Evolutionary conservation across 2,113 vertebrate species (phyloP).

Genomic region (Nibea albiflora): DNA sequence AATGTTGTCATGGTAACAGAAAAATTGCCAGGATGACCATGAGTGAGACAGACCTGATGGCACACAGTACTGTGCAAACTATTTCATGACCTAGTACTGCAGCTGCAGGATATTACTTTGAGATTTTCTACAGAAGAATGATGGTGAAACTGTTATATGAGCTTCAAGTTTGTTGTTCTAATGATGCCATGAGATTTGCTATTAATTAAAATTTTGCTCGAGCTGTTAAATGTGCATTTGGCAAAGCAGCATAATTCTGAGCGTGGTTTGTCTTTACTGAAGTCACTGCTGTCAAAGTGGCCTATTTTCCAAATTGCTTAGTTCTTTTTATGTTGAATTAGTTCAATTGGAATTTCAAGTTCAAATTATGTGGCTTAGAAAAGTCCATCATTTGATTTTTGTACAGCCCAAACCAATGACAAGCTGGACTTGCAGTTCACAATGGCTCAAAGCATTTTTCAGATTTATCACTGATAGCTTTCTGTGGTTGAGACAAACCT

Average conservation of each 20-base stretch:
- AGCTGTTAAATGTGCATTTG: constrained; percentile 32
- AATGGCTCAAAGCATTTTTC: constrained; percentile 10
- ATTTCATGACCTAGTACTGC: constrained; percentile 56
- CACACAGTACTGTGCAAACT: constrained; percentile 42
- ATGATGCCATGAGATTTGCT: constrained; percentile 12
- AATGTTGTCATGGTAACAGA: constrained; percentile 74
- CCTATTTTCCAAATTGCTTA: constrained; percentile 10
- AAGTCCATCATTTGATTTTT: constrained; percentile 13
- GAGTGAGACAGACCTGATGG: constrained; percentile 62
- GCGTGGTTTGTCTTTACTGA: constrained; percentile 17
- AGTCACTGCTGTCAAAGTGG: constrained; percentile 38
- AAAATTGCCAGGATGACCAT: constrained; percentile 71
- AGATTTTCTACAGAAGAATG: constrained; percentile 37
- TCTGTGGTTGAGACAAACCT: constrained; percentile 17
- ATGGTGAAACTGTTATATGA: neutral
- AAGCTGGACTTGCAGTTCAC: constrained; percentile 1
- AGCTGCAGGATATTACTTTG: constrained; percentile 58
- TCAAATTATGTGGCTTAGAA: neutral
- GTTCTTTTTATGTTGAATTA: constrained; percentile 33
- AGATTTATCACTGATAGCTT: constrained; percentile 29
- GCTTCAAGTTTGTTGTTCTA: constrained; percentile 26
- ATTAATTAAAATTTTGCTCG: constrained; percentile 16
- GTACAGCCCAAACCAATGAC: neutral
- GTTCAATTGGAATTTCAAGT: constrained; percentile 16
- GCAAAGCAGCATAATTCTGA: constrained; percentile 22